Evolutionary conservation across 1,140 invertebrate genomes (phyloP).

Genomic region (Arion vulgaris): DNA sequence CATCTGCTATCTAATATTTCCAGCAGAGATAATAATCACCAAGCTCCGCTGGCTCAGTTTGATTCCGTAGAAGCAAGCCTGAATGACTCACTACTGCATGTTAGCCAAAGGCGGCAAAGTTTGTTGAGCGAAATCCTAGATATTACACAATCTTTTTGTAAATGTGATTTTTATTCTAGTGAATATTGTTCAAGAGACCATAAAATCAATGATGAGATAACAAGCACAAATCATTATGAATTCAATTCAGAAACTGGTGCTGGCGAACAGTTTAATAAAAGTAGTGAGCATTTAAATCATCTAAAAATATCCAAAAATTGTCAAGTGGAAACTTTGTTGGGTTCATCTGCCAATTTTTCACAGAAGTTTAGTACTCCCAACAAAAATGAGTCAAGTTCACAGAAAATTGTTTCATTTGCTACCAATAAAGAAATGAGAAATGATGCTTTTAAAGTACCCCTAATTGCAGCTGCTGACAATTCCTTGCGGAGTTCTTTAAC

Average conservation of each 20-base stretch:
- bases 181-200: conserved; percentile 1
- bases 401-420: conserved; percentile 1
- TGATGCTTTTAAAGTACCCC: neutral
- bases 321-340: neutral
- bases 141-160: conserved; percentile 26
- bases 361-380: neutral
- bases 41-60: conserved; percentile 48
- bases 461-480: neutral
- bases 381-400: neutral
- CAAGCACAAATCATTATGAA: neutral
- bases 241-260: neutral
- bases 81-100: neutral
- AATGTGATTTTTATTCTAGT: conserved; percentile 33
- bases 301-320: neutral
- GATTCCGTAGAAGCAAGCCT: conserved; percentile 43
- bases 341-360: neutral
- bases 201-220: neutral
- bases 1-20: conserved; percentile 17
- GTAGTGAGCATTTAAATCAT: neutral
- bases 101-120: conserved; percentile 5
- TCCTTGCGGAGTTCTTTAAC: neutral
- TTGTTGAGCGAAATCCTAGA: conserved; percentile 31
- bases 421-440: neutral
- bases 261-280: neutral
- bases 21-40: conserved; percentile 30